Conservation (phyloP, 2,797 vertebrate species). For the Acipenser ruthenus region DNA sequence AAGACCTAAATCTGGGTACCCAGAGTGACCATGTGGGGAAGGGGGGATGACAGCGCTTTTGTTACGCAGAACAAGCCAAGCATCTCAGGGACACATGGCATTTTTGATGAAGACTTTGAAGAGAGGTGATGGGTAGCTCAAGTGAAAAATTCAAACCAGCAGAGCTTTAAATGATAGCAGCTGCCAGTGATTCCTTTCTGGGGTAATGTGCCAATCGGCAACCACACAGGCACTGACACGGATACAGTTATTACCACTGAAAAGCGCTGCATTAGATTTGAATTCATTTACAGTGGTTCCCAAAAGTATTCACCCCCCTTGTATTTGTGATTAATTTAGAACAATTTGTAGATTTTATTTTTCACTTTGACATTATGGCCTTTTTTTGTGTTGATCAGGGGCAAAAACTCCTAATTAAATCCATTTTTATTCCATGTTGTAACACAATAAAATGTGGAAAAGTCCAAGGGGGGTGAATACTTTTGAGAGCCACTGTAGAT, state of each 20-base stretch:
- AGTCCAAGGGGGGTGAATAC: too few species aligned
- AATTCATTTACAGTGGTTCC: slow-evolving; percentile 15
- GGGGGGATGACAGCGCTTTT: neutral
- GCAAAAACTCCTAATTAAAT: too few species aligned
- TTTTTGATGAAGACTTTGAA: neutral
- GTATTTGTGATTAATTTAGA: too few species aligned
- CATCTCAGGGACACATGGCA: neutral
- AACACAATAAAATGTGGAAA: too few species aligned
- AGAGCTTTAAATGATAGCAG: slow-evolving; percentile 11
- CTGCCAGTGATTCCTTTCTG: slow-evolving; percentile 14
- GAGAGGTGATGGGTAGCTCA: neutral
- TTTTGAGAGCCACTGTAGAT: too few species aligned
- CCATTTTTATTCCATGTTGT: too few species aligned
- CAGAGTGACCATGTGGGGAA: neutral
- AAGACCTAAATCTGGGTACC: neutral
- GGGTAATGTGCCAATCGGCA: neutral
- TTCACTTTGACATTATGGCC: too few species aligned
- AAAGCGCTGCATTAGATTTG: slow-evolving; percentile 18
- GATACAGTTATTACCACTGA: slow-evolving; percentile 3
- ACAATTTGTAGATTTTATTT: too few species aligned
- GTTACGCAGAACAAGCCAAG: slow-evolving; percentile 3
- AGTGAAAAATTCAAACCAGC: neutral
- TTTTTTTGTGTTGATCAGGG: too few species aligned
- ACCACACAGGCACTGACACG: neutral
- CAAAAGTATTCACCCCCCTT: too few species aligned